Base-by-base conservation (phyloP, 2,888 invertebrate genomes). In the Nomada ferruginata region DNA sequence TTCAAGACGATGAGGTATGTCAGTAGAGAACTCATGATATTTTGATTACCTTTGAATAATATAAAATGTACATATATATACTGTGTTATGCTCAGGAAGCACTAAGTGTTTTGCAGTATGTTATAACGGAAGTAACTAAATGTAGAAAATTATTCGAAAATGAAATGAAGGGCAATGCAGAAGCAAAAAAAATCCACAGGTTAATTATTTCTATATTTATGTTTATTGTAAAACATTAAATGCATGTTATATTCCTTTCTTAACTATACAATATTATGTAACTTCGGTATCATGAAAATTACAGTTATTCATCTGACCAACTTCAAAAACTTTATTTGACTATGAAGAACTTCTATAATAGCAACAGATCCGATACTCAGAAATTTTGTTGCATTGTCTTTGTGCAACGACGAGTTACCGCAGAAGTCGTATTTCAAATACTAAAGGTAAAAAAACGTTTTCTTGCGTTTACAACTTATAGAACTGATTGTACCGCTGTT, bases 361-460 rank as follows among this genome's bases (percentile, higher is more conserved):
- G 59, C 2, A 59, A 61, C 2, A 59, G 3, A 52, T 20, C 0
- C 2, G 4, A 0, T 1, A 1, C 92, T 18, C 94, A 95, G 86
- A 94, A 94, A 9, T 93, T 97, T 13, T 96, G 96, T 69, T 96
- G 95, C 0, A 95, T 98, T 23, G 95, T 98, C 79, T 97, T 98
- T 92, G 96, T 97, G 0, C 94, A 96, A 88, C 95, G 96, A 85
- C 94, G 97, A 65, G 96, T 96, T 86, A 96, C 97, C 0, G 97
- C 97, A 0, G 97, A 97, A 93, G 94, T 97, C 10, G 89, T 98
- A 0, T 97, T 95, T 91, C 96, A 97, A 81, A 91, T 97, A 4
- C 88, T 98, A 5, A 95, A 95, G 88, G 94, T 94, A 91, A 81
- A 70, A 29, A 60, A 60, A 29, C 65, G 50, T 42, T 68, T 44